Evolutionary conservation across 2,113 vertebrate species (phyloP), one percentile per base, ranked within the genome.

Genomic region (Rissa tridactyla): DNA sequence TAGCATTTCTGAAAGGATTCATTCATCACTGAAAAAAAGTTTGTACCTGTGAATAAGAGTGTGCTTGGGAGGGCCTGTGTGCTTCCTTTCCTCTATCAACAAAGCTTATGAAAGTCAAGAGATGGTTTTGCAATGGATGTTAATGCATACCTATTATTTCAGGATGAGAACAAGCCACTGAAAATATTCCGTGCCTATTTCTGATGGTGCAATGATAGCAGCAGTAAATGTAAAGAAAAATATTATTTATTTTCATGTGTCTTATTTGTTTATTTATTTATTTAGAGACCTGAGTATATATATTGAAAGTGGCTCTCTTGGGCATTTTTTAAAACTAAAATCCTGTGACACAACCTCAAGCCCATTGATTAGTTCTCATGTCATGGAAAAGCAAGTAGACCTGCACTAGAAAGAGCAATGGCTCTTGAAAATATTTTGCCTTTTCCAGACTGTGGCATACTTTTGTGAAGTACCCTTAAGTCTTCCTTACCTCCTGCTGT

Each of bases 1-100:
- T 81, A 95, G 62, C 62, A 84, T 92, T 96, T 94, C 82, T 91
- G 88, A 96, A 97, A 93, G 68, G 72, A 92, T 97, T 97, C 80
- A 96, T 96, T 96, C 75, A 88, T 92, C 79, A 80, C 66, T 85
- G 86, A 86, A 70, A 83, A 81, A 93, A 91, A 26, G 61, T 86
- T 92, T 85, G 62, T 96, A 92, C 76, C 96, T 95, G 46, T 86
- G 96, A 97, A 62, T 93, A 94, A 94, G 88, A 90, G 44, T 49
- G 90, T 78, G 69, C 90, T 68, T 81, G 81, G 90, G 51, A 94
- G 60, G 36, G 36, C 38, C 68, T 82, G 19, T 92, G 68, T 86
- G 36, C 77, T 49, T 92, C 73, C 87, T 95, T 70, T 90, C 40
- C 77, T 97, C 80, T 78, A 27, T 93, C 83, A 90, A 88, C 80